Base-by-base conservation (phyloP, 2,888 invertebrate genomes). In the Cheilosia urbana region DNA sequence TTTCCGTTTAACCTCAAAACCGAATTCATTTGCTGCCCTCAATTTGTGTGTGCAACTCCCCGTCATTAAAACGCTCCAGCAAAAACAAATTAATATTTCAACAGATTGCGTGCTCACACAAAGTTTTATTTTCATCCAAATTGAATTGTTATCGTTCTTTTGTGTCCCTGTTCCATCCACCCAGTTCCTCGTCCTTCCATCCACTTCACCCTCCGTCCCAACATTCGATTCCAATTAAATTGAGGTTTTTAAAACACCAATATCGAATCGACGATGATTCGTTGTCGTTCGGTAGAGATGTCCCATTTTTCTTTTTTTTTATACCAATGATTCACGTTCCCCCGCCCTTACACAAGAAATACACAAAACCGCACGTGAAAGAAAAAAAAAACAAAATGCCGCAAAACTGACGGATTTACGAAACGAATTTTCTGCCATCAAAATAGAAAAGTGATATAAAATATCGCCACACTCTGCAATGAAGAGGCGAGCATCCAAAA, bases 321-420 rank as follows among this genome's bases (percentile, higher is more conserved):
- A 2, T 17, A 7, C 4, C 53, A 53, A 9, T 9, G 9, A 63
- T 63, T 63, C 30, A 37, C 24, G 7, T 6, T 13, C 2, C 4
- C 0, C 45, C 13, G n/a, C 24, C 34, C 19, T 13, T 27, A 57
- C 58, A 57, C 27, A 60, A 51, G 49, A 76, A 45, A 5, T 7
- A 60, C 76, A 76, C 19, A 17, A 17, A 47, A 47, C 47, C 17
- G 19, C 17, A 47, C 47, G 9, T 6, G n/a, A 34, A 30, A 24
- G 24, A 40, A 60, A 51, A 40, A 51, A 21, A 40, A 45, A 24
- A 55, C 15, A 49, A 17, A 42, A 51, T n/a, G 5, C 68, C 58
- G 79, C 72, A 51, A 72, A 79, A 79, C 58, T 72, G 79, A 79
- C 65, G 72, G 79, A 79, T 79, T 79, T 66, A 65, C 51, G 51